Evolutionary conservation across 2,888 invertebrate genomes (phyloP).

Genomic region (Spilarctia lutea): DNA sequence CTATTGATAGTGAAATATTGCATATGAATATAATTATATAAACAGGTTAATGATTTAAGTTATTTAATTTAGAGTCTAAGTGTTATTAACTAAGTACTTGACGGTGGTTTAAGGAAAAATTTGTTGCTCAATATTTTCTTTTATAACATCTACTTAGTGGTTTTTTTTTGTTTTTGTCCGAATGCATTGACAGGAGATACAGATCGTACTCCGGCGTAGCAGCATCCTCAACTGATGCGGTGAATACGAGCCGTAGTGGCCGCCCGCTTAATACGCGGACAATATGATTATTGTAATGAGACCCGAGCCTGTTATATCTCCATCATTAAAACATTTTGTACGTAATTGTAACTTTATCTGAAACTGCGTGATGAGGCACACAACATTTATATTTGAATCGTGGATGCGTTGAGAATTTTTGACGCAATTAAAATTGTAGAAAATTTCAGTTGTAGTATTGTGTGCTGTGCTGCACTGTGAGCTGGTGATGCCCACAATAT

Average conservation of each 20-base stretch:
- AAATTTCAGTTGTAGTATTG: too few relatives aligned
- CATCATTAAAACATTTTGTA: conserved; percentile 2
- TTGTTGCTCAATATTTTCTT: too few relatives aligned
- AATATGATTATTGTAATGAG: conserved; percentile 8
- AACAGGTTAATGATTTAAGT: too few relatives aligned
- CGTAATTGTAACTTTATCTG: background rate
- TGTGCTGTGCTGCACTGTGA: too few relatives aligned
- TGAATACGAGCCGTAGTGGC: background rate
- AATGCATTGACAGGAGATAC: background rate
- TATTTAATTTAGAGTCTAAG: too few relatives aligned
- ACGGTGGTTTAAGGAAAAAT: too few relatives aligned
- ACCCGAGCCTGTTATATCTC: background rate
- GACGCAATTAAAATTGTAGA: background rate
- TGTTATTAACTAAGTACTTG: too few relatives aligned
- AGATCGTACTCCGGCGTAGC: background rate
- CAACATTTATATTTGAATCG: background rate
- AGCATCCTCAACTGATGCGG: background rate
- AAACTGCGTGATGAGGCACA: background rate
- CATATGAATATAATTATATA: too few relatives aligned
- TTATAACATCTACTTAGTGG: too few relatives aligned
- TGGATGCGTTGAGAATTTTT: background rate
- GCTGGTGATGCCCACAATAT: too few relatives aligned
- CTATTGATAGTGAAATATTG: too few relatives aligned
- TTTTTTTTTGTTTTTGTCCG: background rate
- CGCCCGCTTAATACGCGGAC: background rate